These are phyloP conservation scores for Petrocephalus microphthalmus DNA, from an alignment of 2,113 vertebrate species.

Conservation along the genomic window DNA sequence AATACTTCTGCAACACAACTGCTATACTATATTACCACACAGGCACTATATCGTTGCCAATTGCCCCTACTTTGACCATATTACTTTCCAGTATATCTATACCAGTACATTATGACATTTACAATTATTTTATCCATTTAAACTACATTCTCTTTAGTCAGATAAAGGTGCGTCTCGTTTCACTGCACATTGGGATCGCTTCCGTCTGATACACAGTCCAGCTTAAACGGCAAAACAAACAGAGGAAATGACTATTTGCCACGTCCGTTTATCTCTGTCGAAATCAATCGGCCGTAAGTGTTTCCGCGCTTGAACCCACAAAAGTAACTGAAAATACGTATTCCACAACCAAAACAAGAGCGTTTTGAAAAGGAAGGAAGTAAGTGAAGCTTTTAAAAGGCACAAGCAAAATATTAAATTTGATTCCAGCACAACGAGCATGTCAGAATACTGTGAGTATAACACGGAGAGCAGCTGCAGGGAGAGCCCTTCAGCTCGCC, in stretches of 20 bases:
- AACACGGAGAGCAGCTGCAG: not conserved
- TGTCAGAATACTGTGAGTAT: not conserved
- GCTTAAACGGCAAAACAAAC: not conserved
- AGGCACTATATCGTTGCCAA: not conserved
- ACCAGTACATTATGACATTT: not conserved
- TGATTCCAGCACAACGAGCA: not conserved
- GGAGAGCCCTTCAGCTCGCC: not conserved
- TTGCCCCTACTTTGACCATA: not conserved
- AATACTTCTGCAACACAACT: not conserved
- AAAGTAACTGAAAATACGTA: not conserved
- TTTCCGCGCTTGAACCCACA: not conserved
- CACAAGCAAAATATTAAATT: not conserved
- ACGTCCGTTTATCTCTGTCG: not conserved
- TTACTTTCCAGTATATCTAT: not conserved
- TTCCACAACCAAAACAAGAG: not conserved
- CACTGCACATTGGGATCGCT: not conserved
- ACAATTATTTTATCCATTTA: not conserved
- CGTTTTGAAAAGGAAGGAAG: not conserved
- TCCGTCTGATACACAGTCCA: not conserved
- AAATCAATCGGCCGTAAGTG: not conserved
- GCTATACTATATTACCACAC: not conserved
- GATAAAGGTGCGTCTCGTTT: not conserved
- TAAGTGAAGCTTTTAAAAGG: not conserved
- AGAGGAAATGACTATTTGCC: not conserved
- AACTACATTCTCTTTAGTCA: not conserved